phyloP scores from a whole-genome alignment of 2,113 vertebrate genomes.

The Nibea coibor region DNA sequence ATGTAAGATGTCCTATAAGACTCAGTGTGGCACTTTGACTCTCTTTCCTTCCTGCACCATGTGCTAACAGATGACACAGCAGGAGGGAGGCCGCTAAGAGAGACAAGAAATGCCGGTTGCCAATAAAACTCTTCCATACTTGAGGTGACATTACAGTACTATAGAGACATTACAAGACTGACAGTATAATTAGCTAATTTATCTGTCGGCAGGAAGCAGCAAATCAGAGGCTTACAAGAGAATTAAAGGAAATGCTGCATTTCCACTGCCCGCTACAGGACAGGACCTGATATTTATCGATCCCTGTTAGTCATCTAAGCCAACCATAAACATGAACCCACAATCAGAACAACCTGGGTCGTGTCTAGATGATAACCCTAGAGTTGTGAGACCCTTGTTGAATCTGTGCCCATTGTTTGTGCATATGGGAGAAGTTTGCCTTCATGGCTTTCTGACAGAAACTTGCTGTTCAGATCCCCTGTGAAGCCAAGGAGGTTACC shows the following conservation, averaged over 20 bases:
- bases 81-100: not conserved
- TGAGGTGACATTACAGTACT: not conserved
- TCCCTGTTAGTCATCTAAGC: no score
- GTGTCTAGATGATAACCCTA: no score
- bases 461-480: no score
- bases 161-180: not conserved
- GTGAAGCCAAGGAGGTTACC: no score
- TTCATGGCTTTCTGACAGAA: no score
- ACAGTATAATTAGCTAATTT: not conserved
- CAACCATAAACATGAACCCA: not conserved
- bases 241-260: not conserved
- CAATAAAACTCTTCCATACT: not conserved
- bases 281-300: no score
- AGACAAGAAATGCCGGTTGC: not conserved
- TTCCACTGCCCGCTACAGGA: not conserved
- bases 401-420: no score
- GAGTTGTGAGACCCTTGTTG: no score
- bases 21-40: slow-evolving; percentile 2
- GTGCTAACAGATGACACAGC: not conserved
- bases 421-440: no score
- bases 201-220: not conserved
- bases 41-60: slow-evolving; percentile 11
- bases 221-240: not conserved
- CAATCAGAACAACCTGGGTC: no score
- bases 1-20: slow-evolving; percentile 49